Conservation (phyloP, 2,888 invertebrate genomes). For the Volucella zonaria region DNA sequence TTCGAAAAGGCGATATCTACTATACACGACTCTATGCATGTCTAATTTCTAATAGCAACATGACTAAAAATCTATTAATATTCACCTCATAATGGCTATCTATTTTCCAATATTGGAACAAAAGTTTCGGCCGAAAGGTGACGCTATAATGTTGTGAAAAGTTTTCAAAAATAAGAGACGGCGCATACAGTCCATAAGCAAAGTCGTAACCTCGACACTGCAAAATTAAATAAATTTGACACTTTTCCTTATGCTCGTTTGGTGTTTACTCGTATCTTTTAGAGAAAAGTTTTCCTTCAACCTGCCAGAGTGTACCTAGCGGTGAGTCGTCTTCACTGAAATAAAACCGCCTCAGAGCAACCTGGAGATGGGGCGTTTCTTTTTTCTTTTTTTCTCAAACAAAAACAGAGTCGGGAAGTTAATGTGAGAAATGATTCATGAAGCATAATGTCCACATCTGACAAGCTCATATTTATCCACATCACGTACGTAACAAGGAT, state of each 20-base stretch:
- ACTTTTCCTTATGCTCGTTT: conserved; percentile 20
- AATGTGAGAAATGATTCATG: conserved; percentile 54
- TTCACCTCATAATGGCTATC: not conserved
- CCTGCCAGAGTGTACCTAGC: conserved; percentile 4
- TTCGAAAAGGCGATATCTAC: not conserved
- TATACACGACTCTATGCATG: not conserved
- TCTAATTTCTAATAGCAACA: not conserved
- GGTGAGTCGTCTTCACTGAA: conserved; percentile 1
- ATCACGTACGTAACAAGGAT: conserved; percentile 56
- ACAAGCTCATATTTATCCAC: conserved; percentile 48
- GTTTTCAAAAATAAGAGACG: not conserved
- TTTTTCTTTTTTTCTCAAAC: not conserved
- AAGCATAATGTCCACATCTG: conserved; percentile 48
- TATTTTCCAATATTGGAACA: conserved; percentile 4
- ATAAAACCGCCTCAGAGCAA: not conserved
- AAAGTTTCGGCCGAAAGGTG: conserved; percentile 3
- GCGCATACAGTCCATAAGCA: too few species aligned
- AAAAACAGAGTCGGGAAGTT: not conserved
- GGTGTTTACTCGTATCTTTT: conserved; percentile 22
- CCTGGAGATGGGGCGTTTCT: not conserved
- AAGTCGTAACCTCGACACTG: not conserved
- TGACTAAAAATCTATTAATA: not conserved
- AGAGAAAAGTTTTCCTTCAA: conserved; percentile 6
- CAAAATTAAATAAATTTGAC: conserved; percentile 29
- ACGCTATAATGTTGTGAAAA: not conserved